A percentile compares a stretch with the other conserved stretches of the same genome.
Conservation (phyloP, 2,888 invertebrate species). For the Apodemia arnacis region DNA sequence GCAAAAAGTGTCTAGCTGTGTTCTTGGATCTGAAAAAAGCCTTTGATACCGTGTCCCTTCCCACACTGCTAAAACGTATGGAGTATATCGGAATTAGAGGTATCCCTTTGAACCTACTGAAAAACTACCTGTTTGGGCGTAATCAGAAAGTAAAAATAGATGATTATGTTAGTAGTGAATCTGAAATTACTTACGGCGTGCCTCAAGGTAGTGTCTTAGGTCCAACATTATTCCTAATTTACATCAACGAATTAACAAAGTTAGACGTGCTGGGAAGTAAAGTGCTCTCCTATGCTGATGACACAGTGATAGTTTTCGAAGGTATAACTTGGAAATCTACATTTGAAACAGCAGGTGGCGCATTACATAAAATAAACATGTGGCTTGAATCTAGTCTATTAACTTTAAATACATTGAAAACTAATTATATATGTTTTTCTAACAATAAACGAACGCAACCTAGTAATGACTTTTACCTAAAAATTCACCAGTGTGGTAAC, state of each 20-base stretch:
- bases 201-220: constrained; percentile 8
- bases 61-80: constrained; percentile 5
- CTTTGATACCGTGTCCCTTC: no score
- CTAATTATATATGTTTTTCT: background rate
- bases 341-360: background rate
- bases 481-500: background rate
- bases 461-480: background rate
- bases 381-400: background rate
- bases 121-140: background rate
- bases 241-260: no score
- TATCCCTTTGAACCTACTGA: background rate
- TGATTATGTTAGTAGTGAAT: background rate
- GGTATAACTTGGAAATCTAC: background rate
- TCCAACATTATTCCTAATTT: background rate
- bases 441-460: background rate
- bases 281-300: no score
- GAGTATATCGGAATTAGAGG: constrained; percentile 8
- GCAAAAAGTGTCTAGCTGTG: no score
- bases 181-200: background rate
- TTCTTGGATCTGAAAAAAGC: no score
- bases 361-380: background rate
- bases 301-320: no score
- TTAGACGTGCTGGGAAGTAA: no score
- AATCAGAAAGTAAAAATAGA: background rate
- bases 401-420: background rate